phyloP scores from a whole-genome alignment of 2,888 invertebrate genomes.

The Drosophila mettleri region DNA sequence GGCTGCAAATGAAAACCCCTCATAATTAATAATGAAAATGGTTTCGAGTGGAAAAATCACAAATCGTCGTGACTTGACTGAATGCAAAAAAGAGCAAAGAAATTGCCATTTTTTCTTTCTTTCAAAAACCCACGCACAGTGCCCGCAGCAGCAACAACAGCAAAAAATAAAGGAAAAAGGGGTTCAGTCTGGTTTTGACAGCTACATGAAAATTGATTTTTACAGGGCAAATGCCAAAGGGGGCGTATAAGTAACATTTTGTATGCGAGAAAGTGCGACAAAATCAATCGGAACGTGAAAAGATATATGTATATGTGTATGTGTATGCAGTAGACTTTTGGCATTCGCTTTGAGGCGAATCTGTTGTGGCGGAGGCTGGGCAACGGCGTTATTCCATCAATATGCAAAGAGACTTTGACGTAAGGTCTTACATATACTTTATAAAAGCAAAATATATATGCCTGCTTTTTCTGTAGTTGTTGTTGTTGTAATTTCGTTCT shows the following conservation, averaged over 20 bases:
- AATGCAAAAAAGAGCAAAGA: conserved; percentile 49
- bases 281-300: conserved; percentile 35
- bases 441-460: conserved; percentile 13
- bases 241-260: conserved; percentile 49
- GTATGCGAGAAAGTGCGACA: conserved; percentile 46
- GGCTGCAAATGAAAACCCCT: conserved; percentile 37
- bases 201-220: conserved; percentile 75
- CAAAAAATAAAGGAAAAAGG: conserved; percentile 25
- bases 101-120: conserved; percentile 59
- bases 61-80: conserved; percentile 73
- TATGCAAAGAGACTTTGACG: conserved; percentile 67
- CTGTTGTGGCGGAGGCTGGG: conserved; percentile 8
- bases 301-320: conserved; percentile 10
- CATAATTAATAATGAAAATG: conserved; percentile 66
- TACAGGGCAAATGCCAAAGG: conserved; percentile 44
- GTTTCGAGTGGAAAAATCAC: conserved; percentile 68
- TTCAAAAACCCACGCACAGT: conserved; percentile 24
- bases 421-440: conserved; percentile 43
- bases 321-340: conserved; percentile 25
- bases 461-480: conserved; percentile 2
- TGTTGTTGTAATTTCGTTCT: conserved; percentile 21
- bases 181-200: conserved; percentile 66
- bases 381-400: conserved; percentile 55
- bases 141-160: conserved; percentile 3
- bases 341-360: conserved; percentile 25